Evolutionary conservation across 1,140 invertebrate genomes (phyloP).

Genomic region (Panagrolaimus sp.): DNA sequence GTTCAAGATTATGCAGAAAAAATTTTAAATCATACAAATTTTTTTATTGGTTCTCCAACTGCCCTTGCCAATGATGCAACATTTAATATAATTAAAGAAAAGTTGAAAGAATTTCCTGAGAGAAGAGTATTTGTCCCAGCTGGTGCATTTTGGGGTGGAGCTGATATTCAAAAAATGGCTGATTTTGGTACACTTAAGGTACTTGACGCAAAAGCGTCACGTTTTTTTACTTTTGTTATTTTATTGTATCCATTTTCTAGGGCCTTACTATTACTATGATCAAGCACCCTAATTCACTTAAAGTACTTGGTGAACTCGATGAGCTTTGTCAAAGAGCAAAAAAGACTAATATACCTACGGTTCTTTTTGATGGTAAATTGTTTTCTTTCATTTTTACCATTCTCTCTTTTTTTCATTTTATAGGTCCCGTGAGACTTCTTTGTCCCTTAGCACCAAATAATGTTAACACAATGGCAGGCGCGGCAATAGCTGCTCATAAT

Average conservation of each 20-base stretch:
- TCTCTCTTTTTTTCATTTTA: neutral
- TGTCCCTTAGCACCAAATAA: conserved; percentile 67
- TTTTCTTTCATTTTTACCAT: too few relatives aligned
- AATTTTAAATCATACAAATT: conserved; percentile 61
- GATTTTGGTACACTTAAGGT: conserved; percentile 63
- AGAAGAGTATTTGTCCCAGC: conserved; percentile 63
- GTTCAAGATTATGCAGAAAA: conserved; percentile 60
- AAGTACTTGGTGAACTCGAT: conserved; percentile 60
- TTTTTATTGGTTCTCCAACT: conserved; percentile 65
- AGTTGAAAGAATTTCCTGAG: conserved; percentile 45
- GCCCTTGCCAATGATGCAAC: conserved; percentile 61
- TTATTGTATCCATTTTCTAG: conserved; percentile 58
- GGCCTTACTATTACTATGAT: conserved; percentile 65
- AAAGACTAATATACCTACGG: conserved; percentile 47
- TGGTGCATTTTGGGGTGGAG: conserved; percentile 66
- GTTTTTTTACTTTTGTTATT: conserved; percentile 1
- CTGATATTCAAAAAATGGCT: conserved; percentile 62
- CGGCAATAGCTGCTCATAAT: conserved; percentile 64
- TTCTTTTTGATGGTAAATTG: conserved; percentile 63
- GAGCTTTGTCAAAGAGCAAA: conserved; percentile 60
- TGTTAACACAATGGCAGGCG: conserved; percentile 64
- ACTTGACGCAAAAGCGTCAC: conserved; percentile 6
- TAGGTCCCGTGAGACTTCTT: conserved; percentile 63
- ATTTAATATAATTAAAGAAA: conserved; percentile 50
- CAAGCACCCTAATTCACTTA: conserved; percentile 65